Evolutionary conservation across 2,113 vertebrate genomes (phyloP).

Genomic region (Engystomops pustulosus): DNA sequence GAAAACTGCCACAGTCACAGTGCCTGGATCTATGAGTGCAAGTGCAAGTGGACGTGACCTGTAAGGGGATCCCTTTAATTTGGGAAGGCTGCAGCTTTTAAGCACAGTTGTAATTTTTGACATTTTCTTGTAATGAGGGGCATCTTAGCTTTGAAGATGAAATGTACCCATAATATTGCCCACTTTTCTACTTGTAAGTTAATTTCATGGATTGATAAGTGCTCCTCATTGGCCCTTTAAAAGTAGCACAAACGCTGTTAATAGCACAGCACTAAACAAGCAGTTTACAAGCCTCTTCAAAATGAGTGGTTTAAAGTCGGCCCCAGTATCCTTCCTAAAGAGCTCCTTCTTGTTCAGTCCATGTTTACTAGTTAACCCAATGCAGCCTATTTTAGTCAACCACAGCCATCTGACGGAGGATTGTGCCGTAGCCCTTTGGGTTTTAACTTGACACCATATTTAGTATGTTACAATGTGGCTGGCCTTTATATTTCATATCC

Average conservation of each 20-base stretch:
- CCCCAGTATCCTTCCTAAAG: constrained; percentile 41
- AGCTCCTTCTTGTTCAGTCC: neutral
- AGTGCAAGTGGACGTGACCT: no score
- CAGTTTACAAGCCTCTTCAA: constrained; percentile 18
- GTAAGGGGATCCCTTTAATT: no score
- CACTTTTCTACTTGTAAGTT: neutral
- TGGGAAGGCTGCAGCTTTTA: no score
- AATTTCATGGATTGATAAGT: neutral
- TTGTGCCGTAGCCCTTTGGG: constrained; percentile 64
- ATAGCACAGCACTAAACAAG: neutral
- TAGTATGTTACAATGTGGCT: constrained; percentile 84
- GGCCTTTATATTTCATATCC: constrained; percentile 77
- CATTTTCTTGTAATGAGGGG: no score
- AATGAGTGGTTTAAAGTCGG: constrained; percentile 6
- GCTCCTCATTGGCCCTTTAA: neutral
- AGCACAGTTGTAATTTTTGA: no score
- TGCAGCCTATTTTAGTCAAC: constrained; percentile 63
- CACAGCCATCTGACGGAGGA: constrained; percentile 62
- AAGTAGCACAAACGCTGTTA: neutral
- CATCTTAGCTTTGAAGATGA: no score
- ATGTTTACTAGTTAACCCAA: constrained; percentile 61
- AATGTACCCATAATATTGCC: no score
- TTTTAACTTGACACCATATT: constrained; percentile 88
- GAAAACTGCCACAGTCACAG: no score
- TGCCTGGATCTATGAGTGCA: no score